Conservation (phyloP, 1,140 invertebrate species). For the Bombus pyrosoma region DNA sequence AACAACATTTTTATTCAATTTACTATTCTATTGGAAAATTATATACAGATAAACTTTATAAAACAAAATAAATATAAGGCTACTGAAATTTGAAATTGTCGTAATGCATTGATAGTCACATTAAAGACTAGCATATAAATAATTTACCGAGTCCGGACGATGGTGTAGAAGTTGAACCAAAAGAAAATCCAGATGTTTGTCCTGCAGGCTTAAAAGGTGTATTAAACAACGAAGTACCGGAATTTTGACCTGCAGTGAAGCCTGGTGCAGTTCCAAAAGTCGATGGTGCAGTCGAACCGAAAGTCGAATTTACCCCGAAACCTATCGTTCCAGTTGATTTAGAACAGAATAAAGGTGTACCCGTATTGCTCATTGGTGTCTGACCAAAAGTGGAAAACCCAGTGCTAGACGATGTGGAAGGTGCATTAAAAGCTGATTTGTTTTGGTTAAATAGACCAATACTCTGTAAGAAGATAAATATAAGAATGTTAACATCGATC, state of each 20-base stretch:
- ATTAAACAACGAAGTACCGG: constrained; percentile 82
- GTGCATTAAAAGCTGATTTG: constrained; percentile 80
- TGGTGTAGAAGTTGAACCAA: constrained; percentile 80
- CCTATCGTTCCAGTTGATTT: constrained; percentile 79
- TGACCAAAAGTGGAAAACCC: constrained; percentile 83
- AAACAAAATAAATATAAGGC: neutral
- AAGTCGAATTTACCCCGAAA: constrained; percentile 84
- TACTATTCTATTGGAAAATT: neutral
- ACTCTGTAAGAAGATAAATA: constrained; percentile 67
- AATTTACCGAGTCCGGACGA: constrained; percentile 76
- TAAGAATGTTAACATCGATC: neutral
- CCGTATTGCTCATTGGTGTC: constrained; percentile 75
- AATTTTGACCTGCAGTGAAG: constrained; percentile 78
- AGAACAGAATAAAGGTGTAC: constrained; percentile 78
- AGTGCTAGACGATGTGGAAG: constrained; percentile 76
- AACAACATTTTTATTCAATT: no score
- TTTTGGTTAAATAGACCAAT: constrained; percentile 82
- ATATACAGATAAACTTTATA: neutral
- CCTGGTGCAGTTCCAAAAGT: constrained; percentile 80
- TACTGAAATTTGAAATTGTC: neutral
- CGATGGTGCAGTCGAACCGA: constrained; percentile 80
- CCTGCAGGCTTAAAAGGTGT: constrained; percentile 79
- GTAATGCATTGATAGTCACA: neutral
- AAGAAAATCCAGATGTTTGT: constrained; percentile 80
- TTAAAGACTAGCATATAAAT: neutral